Base-by-base conservation (phyloP, 1,140 invertebrate genomes). In the Neuroterus valhalla region DNA sequence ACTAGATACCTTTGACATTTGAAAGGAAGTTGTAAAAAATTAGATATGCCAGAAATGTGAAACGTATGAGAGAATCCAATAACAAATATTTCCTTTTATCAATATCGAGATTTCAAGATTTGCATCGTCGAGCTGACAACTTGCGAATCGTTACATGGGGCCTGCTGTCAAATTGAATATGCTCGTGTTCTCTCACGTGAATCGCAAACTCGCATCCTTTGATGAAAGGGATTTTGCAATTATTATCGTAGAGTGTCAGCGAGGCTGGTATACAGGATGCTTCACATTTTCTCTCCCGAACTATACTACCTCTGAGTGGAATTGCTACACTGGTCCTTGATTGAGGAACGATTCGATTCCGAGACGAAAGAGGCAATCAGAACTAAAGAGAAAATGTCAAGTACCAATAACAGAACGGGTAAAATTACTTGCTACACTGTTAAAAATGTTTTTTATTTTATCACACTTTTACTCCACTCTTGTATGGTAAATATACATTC, bases 211-310 rank as follows among this genome's bases (percentile, higher is more conserved):
- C 55, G 31, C 55, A 12, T 62, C 23, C 55, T 62, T 62, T 62
- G 55, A 62, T 62, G 26, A 62, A 31, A 62, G 55, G 55, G 23
- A 62, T 2, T 31, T 26, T 62, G 55, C 55, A 62, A 62, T 62
- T 62, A 62, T 62, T 62, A 62, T 62, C 26, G 21, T 10, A 62
- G 26, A 62, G 52, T 62, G 23, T 62, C 52, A 62, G 52, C 52
- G 14, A 3, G 5, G 23, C 26, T 62, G 21, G 11, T 62, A 62
- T 26, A 12, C 11, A 62, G 11, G 11, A 62, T 26, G 21, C 31
- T 62, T n/a, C 26, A 52, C 12, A 15, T 55, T 55, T 62, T 62
- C 55, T 31, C 55, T 23, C 26, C 19, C 26, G 19, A 62, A 14
- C 19, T 26, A 26, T 10, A 4, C 10, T 11, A 52, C 21, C 10